These are phyloP conservation scores for Alauda arvensis DNA, from an alignment of 2,797 vertebrate genomes.

Conservation along the genomic window DNA sequence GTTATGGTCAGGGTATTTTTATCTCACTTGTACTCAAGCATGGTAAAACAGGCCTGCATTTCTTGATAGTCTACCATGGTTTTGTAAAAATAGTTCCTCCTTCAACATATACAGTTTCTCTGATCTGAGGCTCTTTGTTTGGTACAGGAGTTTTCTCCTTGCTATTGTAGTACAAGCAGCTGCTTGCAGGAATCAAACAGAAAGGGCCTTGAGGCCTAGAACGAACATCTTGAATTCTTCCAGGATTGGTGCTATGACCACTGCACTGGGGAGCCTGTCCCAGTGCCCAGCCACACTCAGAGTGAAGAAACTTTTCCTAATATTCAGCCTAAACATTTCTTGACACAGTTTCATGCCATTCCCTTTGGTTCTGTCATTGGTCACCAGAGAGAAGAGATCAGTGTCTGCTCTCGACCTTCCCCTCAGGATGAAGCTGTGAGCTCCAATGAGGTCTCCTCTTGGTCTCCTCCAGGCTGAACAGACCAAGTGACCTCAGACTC, in stretches of 20 bases:
- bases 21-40: not conserved
- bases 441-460: not conserved
- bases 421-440: not conserved
- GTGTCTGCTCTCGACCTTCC: accelerated
- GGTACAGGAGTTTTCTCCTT: not conserved
- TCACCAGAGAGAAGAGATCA: not conserved
- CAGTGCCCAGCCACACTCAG: accelerated
- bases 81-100: not conserved
- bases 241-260: not conserved
- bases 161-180: not conserved
- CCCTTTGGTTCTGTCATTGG: accelerated
- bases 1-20: not conserved
- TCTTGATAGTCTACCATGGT: not conserved
- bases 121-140: not conserved
- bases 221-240: not conserved
- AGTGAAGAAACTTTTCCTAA: not conserved
- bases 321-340: not conserved
- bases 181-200: not conserved
- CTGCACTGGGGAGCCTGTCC: not conserved
- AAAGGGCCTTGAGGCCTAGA: not conserved
- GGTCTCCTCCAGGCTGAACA: not conserved
- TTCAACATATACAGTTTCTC: not conserved
- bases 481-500: not conserved
- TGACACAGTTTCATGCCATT: not conserved
- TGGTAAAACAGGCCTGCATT: not conserved